Percentiles rank a stretch among this genome's conserved stretches.
These are phyloP conservation scores for Ophion ellenae DNA, from an alignment of 2,888 invertebrate species.

Conservation along the genomic window DNA sequence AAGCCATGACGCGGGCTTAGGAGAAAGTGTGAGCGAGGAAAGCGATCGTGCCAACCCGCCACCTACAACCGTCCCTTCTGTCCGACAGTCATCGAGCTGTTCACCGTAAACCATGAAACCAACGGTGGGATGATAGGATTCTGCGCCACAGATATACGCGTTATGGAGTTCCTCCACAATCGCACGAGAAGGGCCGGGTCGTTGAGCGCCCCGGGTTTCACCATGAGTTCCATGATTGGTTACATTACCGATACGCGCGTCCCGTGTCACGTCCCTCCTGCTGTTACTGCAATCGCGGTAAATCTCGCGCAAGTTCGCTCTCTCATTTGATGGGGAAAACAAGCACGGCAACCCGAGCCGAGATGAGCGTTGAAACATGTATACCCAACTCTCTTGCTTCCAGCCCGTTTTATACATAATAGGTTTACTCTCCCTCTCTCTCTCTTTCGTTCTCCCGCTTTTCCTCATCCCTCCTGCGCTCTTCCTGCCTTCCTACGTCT, in stretches of 20 bases:
- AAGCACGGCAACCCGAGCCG: conserved; percentile 64
- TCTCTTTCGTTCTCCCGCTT: not conserved
- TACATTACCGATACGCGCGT: conserved; percentile 84
- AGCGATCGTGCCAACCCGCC: conserved; percentile 58
- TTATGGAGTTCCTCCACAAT: conserved; percentile 6
- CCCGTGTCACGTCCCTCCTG: conserved; percentile 78
- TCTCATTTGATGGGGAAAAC: conserved; percentile 76
- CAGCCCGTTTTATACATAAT: conserved; percentile 31
- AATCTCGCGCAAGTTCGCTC: conserved; percentile 64
- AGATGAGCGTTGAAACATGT: conserved; percentile 55
- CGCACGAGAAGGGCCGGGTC: not conserved
- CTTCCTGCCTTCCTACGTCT: not conserved
- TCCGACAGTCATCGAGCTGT: conserved; percentile 37
- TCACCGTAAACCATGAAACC: conserved; percentile 43
- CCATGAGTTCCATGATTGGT: conserved; percentile 80
- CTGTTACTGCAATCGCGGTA: conserved; percentile 83
- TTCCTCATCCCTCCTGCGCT: conserved; percentile 1
- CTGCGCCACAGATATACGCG: conserved; percentile 18
- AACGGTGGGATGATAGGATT: conserved; percentile 34
- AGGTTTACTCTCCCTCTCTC: conserved; percentile 9
- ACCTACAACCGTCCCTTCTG: conserved; percentile 20
- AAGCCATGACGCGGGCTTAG: conserved; percentile 7
- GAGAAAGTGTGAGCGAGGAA: conserved; percentile 41
- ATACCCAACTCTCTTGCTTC: conserved; percentile 35
- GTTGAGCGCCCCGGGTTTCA: conserved; percentile 48